phyloP scores from a whole-genome alignment of 2,113 vertebrate species.

The human (Homo sapiens) region GRCh38 chr12:72306501-72307000 shows the following conservation, averaged over 20 bases:
- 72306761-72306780: background rate
- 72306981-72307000: background rate
- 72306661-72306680: background rate
- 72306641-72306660: background rate
- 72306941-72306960: background rate
- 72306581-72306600: background rate
- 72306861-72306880: background rate
- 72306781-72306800: background rate
- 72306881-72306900: background rate
- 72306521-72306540: background rate
- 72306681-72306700: background rate
- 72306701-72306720: background rate
- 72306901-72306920: background rate
- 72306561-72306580: background rate
- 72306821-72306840: background rate
- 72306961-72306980: background rate
- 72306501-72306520: background rate
- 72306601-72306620: background rate
- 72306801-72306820: background rate
- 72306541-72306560: background rate
- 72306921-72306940: background rate
- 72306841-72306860: background rate
- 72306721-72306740: background rate
- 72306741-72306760: background rate
- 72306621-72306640: background rate